Conservation (phyloP, 2,888 invertebrate species). For the Ernsta delagoae region DNA sequence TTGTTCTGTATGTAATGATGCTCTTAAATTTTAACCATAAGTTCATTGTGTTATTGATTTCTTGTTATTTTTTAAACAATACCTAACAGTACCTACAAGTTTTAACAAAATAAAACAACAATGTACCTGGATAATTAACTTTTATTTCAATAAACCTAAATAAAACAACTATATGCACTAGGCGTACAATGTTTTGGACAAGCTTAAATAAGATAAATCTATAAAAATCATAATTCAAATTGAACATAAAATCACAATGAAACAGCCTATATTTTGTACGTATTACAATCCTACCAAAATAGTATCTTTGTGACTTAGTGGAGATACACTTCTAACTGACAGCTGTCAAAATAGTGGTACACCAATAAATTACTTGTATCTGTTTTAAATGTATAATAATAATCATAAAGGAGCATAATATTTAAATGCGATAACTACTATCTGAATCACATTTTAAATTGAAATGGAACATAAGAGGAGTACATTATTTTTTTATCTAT, state of each 20-base stretch:
- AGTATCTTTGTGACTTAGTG: constrained; percentile 42
- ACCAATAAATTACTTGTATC: too few relatives aligned
- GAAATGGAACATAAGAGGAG: background rate
- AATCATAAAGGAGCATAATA: too few relatives aligned
- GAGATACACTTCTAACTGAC: constrained; percentile 13
- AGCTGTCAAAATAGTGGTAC: background rate
- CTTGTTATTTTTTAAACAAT: too few relatives aligned
- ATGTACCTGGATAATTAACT: constrained; percentile 38
- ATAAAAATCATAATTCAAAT: constrained; percentile 34
- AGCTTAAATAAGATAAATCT: constrained; percentile 32
- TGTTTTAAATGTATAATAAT: too few relatives aligned
- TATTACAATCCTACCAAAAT: constrained; percentile 47
- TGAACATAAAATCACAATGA: constrained; percentile 41
- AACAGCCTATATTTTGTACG: constrained; percentile 57
- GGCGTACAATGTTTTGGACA: constrained; percentile 27
- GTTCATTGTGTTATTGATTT: too few relatives aligned
- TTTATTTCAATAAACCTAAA: constrained; percentile 58
- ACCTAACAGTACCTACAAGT: background rate
- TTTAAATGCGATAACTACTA: background rate
- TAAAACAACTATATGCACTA: constrained; percentile 32
- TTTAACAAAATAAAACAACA: constrained; percentile 37
- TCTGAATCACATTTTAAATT: constrained; percentile 1
- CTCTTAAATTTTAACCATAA: too few relatives aligned
- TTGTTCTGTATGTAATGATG: too few relatives aligned
- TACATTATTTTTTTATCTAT: background rate